Percentiles rank a stretch among this genome's conserved stretches.
phyloP scores from a whole-genome alignment of 2,888 invertebrate species.

The Cryptus viduatorius region DNA sequence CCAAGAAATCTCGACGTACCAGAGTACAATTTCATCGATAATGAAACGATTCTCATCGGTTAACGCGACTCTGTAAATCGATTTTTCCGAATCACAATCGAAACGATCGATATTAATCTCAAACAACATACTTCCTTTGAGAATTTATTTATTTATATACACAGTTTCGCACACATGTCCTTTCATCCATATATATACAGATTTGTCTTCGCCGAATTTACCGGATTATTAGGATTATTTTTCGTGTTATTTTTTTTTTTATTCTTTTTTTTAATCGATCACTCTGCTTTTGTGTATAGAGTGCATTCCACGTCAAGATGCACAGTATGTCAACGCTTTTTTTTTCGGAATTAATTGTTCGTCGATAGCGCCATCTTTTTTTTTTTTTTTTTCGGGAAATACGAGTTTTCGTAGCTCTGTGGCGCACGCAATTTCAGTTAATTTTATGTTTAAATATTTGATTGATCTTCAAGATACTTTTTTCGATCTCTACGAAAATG shows the following conservation, averaged over 20 bases:
- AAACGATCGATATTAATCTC: neutral
- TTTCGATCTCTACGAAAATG: no score
- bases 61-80: constrained; percentile 71
- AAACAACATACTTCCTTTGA: neutral
- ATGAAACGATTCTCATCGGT: constrained; percentile 87
- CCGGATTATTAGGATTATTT: constrained; percentile 10
- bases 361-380: neutral
- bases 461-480: no score
- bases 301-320: constrained; percentile 20
- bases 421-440: no score
- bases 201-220: constrained; percentile 22
- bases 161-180: constrained; percentile 29
- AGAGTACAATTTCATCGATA: constrained; percentile 86
- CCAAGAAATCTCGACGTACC: constrained; percentile 91
- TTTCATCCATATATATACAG: constrained; percentile 47
- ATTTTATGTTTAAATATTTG: no score
- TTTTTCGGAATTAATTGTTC: neutral
- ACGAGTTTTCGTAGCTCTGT: no score
- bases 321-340: neutral
- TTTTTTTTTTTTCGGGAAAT: neutral
- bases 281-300: neutral
- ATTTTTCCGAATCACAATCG: constrained; percentile 14
- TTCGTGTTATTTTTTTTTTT: constrained; percentile 1
- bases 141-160: constrained; percentile 37
- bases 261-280: neutral